A percentile compares a stretch with the other conserved stretches of the same genome.
Conservation (phyloP, 2,888 invertebrate species). For the Cheilosia grossa region DNA sequence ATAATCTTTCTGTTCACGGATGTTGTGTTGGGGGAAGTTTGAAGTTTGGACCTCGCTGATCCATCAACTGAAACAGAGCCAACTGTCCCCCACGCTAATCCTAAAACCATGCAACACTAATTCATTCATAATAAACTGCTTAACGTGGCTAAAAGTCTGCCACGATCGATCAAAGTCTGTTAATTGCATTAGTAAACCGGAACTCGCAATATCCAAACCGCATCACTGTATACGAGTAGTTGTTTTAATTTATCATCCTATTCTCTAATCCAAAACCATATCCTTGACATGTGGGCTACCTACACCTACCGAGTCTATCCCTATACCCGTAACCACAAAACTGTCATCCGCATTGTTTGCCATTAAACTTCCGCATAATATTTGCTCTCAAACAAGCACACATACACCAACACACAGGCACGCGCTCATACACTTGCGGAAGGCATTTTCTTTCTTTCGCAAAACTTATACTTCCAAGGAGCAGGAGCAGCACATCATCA, state of each 20-base stretch:
- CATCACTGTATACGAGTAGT: too few relatives aligned
- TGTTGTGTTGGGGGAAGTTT: too few relatives aligned
- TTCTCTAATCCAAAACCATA: constrained; percentile 1
- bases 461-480: constrained; percentile 22
- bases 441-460: constrained; percentile 34
- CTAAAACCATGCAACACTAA: neutral
- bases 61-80: too few relatives aligned
- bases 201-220: neutral
- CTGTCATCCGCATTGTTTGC: constrained; percentile 51
- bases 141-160: neutral
- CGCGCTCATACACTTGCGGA: neutral
- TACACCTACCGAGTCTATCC: neutral
- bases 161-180: neutral
- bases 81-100: neutral
- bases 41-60: too few relatives aligned
- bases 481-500: constrained; percentile 7
- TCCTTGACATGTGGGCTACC: constrained; percentile 11
- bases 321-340: constrained; percentile 21
- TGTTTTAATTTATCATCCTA: neutral
- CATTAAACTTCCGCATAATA: constrained; percentile 49
- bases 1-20: too few relatives aligned
- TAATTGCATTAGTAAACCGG: neutral
- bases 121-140: neutral
- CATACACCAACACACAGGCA: neutral
- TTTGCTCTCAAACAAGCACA: constrained; percentile 24